These are phyloP conservation scores for Neoascia interrupta DNA, from an alignment of 2,888 invertebrate genomes.

Conservation along the genomic window DNA sequence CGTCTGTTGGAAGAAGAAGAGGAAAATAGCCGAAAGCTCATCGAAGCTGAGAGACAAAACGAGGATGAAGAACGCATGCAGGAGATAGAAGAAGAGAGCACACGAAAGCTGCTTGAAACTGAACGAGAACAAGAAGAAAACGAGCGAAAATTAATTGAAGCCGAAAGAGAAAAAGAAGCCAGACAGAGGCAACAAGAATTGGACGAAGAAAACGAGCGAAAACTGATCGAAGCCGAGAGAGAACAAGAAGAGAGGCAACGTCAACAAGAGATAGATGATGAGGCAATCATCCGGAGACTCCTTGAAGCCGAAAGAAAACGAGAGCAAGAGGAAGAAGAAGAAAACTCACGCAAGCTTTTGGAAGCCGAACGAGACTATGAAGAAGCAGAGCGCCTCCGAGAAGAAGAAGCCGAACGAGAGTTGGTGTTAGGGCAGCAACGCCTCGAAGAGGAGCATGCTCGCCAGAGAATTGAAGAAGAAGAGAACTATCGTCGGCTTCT, in stretches of 20 bases:
- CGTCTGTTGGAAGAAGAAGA: conserved; percentile 6
- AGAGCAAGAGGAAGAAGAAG: conserved; percentile 52
- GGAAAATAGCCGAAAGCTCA: conserved; percentile 6
- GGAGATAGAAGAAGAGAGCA: conserved; percentile 23
- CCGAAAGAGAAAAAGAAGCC: conserved; percentile 60
- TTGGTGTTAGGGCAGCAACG: conserved; percentile 72
- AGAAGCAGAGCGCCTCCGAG: conserved; percentile 71
- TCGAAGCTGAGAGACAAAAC: conserved; percentile 15
- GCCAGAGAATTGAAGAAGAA: conserved; percentile 68
- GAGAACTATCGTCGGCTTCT: conserved; percentile 75
- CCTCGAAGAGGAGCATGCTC: conserved; percentile 61
- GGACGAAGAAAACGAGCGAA: conserved; percentile 39
- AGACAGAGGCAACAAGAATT: conserved; percentile 5
- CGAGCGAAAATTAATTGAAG: conserved; percentile 56
- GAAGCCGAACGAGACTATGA: conserved; percentile 66
- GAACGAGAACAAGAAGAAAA: conserved; percentile 49
- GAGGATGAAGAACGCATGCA: conserved; percentile 10
- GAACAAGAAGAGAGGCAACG: conserved; percentile 67
- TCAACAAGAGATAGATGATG: conserved; percentile 66
- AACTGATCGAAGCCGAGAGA: conserved; percentile 58
- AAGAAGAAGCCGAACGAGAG: conserved; percentile 71
- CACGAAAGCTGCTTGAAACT: conserved; percentile 58
- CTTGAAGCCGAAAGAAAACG: conserved; percentile 64
- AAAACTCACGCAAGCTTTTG: conserved; percentile 16
- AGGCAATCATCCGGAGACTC: conserved; percentile 35